These are phyloP conservation scores for Brachyalestes nurse DNA, from an alignment of 2,797 vertebrate species.

Conservation along the genomic window DNA sequence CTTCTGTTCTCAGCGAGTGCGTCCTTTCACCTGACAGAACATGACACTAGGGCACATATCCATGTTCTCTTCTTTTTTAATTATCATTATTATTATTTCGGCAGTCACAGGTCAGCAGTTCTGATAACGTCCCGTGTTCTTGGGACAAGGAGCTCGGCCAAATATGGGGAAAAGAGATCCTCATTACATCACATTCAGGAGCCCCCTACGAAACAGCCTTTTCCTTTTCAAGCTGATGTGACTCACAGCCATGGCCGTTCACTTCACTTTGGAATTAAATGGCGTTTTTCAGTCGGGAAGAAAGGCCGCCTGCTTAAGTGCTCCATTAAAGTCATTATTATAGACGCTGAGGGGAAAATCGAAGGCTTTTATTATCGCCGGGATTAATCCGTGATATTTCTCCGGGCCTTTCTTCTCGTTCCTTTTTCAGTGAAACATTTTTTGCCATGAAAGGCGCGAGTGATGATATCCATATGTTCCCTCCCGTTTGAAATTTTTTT, in stretches of 20 bases:
- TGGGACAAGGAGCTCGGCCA: background rate
- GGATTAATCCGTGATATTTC: conserved; percentile 26
- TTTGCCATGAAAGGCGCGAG: background rate
- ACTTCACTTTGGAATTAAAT: conserved; percentile 16
- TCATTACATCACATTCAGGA: background rate
- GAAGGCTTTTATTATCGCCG: conserved; percentile 20
- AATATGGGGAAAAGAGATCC: background rate
- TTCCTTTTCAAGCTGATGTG: background rate
- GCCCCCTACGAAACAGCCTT: background rate
- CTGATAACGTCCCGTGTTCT: too few species aligned
- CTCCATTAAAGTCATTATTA: conserved; percentile 44
- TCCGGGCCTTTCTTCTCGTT: conserved; percentile 2
- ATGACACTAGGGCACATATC: too few species aligned
- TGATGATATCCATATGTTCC: conserved; percentile 11
- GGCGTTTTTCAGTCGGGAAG: conserved; percentile 43
- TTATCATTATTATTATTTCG: too few species aligned
- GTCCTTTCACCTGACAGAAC: too few species aligned
- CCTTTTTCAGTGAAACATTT: background rate
- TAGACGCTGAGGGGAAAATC: conserved; percentile 25
- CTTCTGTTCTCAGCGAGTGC: too few species aligned
- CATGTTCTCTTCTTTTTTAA: too few species aligned
- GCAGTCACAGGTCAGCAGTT: too few species aligned
- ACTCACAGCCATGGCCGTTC: background rate
- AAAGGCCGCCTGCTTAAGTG: conserved; percentile 27
- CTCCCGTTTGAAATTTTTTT: background rate